Evolutionary conservation across 2,888 invertebrate species (phyloP), one percentile per base, ranked within the genome.

Genomic region (Luperina nickerlii): DNA sequence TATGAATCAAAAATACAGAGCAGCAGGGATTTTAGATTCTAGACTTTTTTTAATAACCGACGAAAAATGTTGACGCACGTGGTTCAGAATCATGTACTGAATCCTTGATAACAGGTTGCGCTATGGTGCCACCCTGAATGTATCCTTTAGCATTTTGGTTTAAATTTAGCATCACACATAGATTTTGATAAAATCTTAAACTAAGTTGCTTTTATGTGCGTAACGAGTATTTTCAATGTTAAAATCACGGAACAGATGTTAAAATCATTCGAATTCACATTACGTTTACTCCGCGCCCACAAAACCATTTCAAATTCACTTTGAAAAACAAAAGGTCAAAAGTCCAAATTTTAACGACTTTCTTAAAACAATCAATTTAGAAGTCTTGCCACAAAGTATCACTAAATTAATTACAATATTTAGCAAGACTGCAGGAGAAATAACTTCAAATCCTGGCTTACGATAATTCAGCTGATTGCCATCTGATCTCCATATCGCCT

Each of bases 361-460:
- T 63, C 80, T 74, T 75, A 77, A 80, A 87, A 86, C 87, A 90
- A 89, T 90, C 85, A 88, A 91, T 90, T 90, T 89, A 83, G 78
- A 85, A 86, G 78, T 87, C 82, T 85, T 71, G 90, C 90, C 91
- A 89, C 74, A 90, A 92, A 92, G 90, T 92, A 93, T 92, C 91
- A 90, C 86, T 90, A 90, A 92, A 93, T 92, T 92, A 92, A 93
- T 93, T 94, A 92, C 90, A 94, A 93, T 92, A 93, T 94, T 93
- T 92, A 90, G 91, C 92, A 90, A 87, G 87, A 84, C 82, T 77
- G 77, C 74, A 76, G 85, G 85, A 88, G 92, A 91, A 91, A 92
- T 94, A 93, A 94, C 91, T 90, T 87, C 91, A 90, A 93, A 93
- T 92, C 93, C 92, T 81, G 88, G 92, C 91, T 94, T 92, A 92